Base-by-base conservation (phyloP, 2,113 vertebrate species). In the Etheostoma spectabile region DNA sequence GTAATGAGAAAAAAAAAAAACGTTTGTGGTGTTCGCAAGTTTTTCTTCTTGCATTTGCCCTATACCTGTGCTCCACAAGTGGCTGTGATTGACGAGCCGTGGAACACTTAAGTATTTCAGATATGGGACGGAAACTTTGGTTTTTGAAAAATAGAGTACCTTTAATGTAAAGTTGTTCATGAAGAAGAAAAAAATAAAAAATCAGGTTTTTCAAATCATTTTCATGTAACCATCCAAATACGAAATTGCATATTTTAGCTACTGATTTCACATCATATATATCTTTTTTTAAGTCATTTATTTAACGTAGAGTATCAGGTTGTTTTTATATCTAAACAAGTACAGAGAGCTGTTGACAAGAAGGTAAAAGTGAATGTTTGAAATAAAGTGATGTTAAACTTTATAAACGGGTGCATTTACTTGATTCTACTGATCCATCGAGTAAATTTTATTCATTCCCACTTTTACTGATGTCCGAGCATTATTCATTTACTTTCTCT, bases 91-190 rank as follows among this genome's bases (percentile, higher is more conserved):
- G 83, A 91, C 22, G 82, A 87, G 79, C 86, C 84, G 84, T 74
- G 86, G 88, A 81, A 83, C 71, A 60, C 68, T 77, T 77, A 71
- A 74, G 64, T 2, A 76, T 73, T 73, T 92, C 76, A 90, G 83
- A 92, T 55, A 76, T 49, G 52, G 68, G 76, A 90, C 86, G 82
- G 76, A 77, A 90, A 35, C 42, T 60, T 68, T 71, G 38, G 33
- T 42, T 86, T 78, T 84, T 30, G 33, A 69, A 69, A 79, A 82
- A 75, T 80, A 85, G 77, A 85, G 77, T 88, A 93, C 89, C 92
- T 93, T 94, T 92, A 93, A 93, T 93, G 91, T 93, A 93, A 91
- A 95, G 83, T 62, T 74, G 67, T 88, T 88, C 21, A 59, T 89
- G 63, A 42, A 81, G 62, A 33, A 62, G 73, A 71, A 81, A 78